These are phyloP conservation scores for Spisula solida DNA, from an alignment of 2,888 invertebrate genomes.

Conservation along the genomic window DNA sequence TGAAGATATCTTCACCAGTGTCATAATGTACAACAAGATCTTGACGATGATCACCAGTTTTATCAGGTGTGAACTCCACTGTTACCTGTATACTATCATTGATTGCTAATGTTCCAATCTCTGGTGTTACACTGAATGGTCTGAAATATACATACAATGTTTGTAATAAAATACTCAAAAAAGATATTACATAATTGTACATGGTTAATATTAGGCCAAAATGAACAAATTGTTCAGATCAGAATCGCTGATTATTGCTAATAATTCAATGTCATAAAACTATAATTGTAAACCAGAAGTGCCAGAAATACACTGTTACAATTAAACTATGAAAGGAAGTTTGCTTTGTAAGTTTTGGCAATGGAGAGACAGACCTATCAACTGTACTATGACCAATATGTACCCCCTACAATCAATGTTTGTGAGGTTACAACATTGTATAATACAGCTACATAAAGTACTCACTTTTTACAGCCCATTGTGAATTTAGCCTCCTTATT, in stretches of 20 bases:
- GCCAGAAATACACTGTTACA: not conserved
- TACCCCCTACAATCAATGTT: no score
- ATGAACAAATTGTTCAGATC: no score
- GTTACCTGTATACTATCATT: constrained; percentile 87
- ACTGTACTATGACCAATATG: no score
- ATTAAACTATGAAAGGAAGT: not conserved
- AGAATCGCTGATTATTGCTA: no score
- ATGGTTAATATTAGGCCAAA: no score
- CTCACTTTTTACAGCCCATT: constrained; percentile 88
- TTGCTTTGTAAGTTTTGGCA: no score
- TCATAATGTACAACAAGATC: constrained; percentile 86
- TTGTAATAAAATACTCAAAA: not conserved
- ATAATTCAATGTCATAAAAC: no score
- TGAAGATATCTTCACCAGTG: constrained; percentile 87
- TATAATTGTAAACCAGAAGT: not conserved
- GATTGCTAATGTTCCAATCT: constrained; percentile 84
- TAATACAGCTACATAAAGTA: constrained; percentile 14
- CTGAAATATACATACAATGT: constrained; percentile 77
- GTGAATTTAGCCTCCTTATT: constrained; percentile 88
- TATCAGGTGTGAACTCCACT: constrained; percentile 85
- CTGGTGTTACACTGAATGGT: constrained; percentile 86
- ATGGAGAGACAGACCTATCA: no score
- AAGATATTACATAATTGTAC: no score
- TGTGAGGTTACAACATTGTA: no score
- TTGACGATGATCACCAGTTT: constrained; percentile 83